Evolutionary conservation across 2,888 invertebrate genomes (phyloP), one percentile per base, ranked within the genome.

Genomic region (Octonoba sinensis): DNA sequence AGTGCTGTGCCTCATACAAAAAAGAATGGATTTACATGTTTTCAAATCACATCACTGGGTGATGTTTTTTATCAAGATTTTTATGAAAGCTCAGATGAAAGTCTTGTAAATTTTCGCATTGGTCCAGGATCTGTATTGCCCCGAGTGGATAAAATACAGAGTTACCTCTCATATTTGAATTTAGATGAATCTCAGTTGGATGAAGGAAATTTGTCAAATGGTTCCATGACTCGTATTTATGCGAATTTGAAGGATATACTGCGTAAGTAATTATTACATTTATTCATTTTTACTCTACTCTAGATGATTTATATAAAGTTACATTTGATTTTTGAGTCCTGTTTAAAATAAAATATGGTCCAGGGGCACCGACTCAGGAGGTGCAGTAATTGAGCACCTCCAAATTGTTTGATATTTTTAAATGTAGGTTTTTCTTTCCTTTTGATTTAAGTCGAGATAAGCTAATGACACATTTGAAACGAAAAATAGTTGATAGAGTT

Each of bases 11-110:
- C 74, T 11, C 71, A 78, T 71, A 22, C 4, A n/a, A 22, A 60
- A 16, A 44, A 65, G 8, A 27, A 22, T 54, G 83, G 64, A 16
- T 79, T 79, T 54, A 71, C 74, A 6, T 56, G 51, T 27, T 79
- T 83, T 56, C 83, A 83, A 36, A 6, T 71, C 6, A 59, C 78
- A 11, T 83, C 83, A 24, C 20, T 65, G 13, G 83, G 83, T 12
- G 83, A 83, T 71, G 13, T 83, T 20, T 83, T 78, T 75, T 83
- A 66, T 62, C 83, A 83, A 46, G 75, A 78, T 22, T 79, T 74
- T 56, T 18, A 57, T 12, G 16, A 54, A 18, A 56, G 12, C 22
- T 8, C 27, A 13, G 20, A 49, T 16, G 20, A 36, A 24, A 27
- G 1, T 12, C 74, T 75, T 51, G 46, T 22, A 22, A 75, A 69